phyloP scores from a whole-genome alignment of 2,888 invertebrate species.

The Allygus modestus region DNA sequence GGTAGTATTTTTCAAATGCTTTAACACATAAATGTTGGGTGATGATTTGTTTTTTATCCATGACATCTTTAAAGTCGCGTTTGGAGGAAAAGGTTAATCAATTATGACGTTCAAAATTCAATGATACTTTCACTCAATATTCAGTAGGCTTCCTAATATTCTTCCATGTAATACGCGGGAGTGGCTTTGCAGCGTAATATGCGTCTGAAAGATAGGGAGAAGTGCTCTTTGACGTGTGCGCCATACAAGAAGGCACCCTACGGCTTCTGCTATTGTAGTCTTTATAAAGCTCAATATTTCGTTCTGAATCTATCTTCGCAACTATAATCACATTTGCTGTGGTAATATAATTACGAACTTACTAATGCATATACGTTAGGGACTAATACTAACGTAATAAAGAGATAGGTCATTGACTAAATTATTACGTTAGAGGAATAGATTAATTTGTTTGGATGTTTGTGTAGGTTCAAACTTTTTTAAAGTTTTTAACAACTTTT shows the following conservation, averaged over 20 bases:
- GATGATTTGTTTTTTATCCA: no score
- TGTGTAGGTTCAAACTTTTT: no score
- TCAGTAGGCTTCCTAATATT: constrained; percentile 24
- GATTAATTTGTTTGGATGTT: no score
- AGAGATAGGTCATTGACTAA: no score
- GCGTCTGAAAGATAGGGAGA: background rate
- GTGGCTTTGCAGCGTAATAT: constrained; percentile 11
- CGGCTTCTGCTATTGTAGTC: constrained; percentile 31
- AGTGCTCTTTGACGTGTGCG: constrained; percentile 19
- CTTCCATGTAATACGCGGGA: background rate
- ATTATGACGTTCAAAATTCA: background rate
- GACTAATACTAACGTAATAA: no score
- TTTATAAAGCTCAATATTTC: background rate
- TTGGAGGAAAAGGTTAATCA: background rate
- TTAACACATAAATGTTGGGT: no score
- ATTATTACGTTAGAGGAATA: no score
- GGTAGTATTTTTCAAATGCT: no score
- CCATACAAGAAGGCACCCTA: background rate
- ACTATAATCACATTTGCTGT: background rate
- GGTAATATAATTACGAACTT: background rate
- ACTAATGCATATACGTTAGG: no score
- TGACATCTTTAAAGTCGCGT: no score
- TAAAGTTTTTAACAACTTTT: no score
- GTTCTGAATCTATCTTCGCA: background rate
- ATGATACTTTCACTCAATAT: background rate